Percentiles rank a stretch among this genome's conserved stretches.
Evolutionary conservation across 2,888 invertebrate species (phyloP).

Genomic region (Bombyx huttoni): DNA sequence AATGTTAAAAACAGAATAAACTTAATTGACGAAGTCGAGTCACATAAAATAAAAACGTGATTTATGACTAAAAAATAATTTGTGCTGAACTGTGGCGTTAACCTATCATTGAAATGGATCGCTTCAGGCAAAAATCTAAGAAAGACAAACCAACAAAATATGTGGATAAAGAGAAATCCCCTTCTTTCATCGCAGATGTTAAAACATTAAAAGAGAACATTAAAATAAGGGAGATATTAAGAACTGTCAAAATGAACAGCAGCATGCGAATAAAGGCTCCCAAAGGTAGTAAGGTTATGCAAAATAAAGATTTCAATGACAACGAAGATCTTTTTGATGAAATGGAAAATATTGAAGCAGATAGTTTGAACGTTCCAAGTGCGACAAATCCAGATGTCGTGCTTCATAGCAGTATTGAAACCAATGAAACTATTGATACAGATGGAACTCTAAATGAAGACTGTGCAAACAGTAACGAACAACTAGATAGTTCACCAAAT

Average conservation of each 20-base stretch:
- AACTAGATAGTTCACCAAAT: constrained; percentile 6
- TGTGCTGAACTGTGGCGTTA: constrained; percentile 6
- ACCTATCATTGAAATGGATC: constrained; percentile 33
- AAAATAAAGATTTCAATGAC: constrained; percentile 44
- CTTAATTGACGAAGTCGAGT: constrained; percentile 12
- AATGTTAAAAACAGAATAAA: constrained; percentile 30
- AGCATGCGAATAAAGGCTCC: constrained; percentile 55
- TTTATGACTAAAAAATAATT: constrained; percentile 11
- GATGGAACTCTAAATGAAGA: constrained; percentile 9
- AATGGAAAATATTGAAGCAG: constrained; percentile 8
- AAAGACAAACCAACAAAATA: constrained; percentile 38
- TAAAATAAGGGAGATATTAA: constrained; percentile 55
- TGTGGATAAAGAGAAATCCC: constrained; percentile 33
- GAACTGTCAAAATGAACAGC: constrained; percentile 59
- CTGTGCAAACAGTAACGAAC: constrained; percentile 6
- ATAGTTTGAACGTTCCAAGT: constrained; percentile 20
- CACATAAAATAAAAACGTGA: constrained; percentile 13
- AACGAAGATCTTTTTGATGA: constrained; percentile 36
- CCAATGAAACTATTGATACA: constrained; percentile 3
- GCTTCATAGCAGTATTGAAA: constrained; percentile 7
- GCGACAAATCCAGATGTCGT: constrained; percentile 38
- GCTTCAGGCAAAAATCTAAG: constrained; percentile 39
- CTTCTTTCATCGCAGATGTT: constrained; percentile 37
- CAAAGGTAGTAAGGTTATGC: constrained; percentile 47
- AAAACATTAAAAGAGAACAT: constrained; percentile 53